Conservation (phyloP, 1,140 invertebrate species). For the Coptotermes formosanus region DNA sequence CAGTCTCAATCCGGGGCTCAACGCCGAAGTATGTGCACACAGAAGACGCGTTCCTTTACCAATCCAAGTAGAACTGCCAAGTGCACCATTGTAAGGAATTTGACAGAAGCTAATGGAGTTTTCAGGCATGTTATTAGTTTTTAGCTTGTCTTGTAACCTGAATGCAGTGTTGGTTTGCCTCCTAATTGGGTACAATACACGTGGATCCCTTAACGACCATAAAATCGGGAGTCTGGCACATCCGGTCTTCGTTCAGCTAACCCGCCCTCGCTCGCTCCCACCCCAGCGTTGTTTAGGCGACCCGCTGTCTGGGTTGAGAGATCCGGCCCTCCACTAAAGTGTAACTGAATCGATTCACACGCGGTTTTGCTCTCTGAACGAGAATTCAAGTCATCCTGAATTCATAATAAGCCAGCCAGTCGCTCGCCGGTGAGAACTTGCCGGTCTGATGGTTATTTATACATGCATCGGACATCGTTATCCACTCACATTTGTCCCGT, state of each 20-base stretch:
- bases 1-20: no score
- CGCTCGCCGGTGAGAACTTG: not conserved
- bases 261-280: no score
- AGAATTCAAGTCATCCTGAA: not conserved
- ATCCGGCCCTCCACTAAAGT: not conserved
- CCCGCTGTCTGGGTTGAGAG: not conserved
- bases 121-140: not conserved
- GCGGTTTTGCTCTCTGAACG: conserved; percentile 12
- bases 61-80: no score
- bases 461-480: not conserved
- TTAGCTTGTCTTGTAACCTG: not conserved
- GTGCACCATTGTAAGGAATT: no score
- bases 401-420: not conserved
- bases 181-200: not conserved
- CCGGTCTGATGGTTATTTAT: not conserved
- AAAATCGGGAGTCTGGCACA: not conserved
- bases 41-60: no score
- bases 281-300: not conserved
- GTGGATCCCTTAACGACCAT: not conserved
- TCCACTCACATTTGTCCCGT: not conserved
- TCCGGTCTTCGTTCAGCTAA: not conserved
- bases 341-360: conserved; percentile 1
- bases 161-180: not conserved
- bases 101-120: no score
- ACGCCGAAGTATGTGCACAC: no score